These are phyloP conservation scores for Galeopsomyia nigrocyanea DNA, from an alignment of 2,888 invertebrate species.

Conservation along the genomic window DNA sequence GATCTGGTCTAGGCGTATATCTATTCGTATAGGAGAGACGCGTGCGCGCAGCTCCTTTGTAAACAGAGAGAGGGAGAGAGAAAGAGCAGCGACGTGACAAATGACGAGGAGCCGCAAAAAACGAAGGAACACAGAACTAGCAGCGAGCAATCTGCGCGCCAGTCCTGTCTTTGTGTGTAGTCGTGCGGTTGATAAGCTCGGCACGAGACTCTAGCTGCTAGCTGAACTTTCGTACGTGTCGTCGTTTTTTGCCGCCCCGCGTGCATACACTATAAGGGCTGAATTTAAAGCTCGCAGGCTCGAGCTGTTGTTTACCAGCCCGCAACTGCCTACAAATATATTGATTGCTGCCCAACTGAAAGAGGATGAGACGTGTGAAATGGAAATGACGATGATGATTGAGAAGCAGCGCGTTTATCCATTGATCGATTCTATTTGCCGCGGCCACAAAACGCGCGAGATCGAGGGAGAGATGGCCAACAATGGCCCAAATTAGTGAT, in stretches of 20 bases:
- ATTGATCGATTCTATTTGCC: not conserved
- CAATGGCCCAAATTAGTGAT: slow-evolving; percentile 40
- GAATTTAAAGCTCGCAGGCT: no score
- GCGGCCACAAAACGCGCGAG: not conserved
- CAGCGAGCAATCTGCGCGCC: no score
- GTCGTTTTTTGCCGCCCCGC: no score
- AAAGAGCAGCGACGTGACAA: slow-evolving; percentile 55
- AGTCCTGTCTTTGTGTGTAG: no score
- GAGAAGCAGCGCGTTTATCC: slow-evolving; percentile 15
- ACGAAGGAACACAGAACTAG: no score
- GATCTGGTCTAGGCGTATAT: not conserved
- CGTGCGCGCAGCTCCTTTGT: slow-evolving; percentile 41
- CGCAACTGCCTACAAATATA: no score
- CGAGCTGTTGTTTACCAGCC: no score
- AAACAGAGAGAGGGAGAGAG: no score
- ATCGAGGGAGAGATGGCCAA: not conserved
- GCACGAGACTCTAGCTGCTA: no score
- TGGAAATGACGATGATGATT: slow-evolving; percentile 9
- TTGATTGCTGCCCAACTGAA: slow-evolving; percentile 7
- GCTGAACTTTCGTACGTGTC: no score
- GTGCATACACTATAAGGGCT: no score
- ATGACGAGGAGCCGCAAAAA: slow-evolving; percentile 51
- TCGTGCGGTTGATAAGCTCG: slow-evolving; percentile 3
- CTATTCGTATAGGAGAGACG: not conserved
- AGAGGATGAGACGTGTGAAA: not conserved